Percentiles rank a stretch among this genome's conserved stretches.
phyloP scores from a whole-genome alignment of 2,888 invertebrate genomes.

The Rhabditoides inermis region DNA sequence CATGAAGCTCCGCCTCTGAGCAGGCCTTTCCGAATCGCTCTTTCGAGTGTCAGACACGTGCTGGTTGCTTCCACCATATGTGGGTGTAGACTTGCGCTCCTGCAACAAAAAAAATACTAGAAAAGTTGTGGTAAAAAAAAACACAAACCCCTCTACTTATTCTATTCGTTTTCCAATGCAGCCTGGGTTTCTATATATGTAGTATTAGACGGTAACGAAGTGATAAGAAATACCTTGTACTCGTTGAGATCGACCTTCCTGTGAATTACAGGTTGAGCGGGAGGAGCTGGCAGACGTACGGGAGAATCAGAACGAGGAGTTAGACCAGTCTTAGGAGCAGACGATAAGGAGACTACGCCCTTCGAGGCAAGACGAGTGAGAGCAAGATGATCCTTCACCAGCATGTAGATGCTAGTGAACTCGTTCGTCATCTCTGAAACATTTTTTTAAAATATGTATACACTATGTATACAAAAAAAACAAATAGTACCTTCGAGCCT shows the following conservation, averaged over 20 bases:
- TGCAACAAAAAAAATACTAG: neutral
- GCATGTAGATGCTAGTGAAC: conserved; percentile 21
- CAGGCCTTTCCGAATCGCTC: neutral
- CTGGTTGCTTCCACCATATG: too few relatives aligned
- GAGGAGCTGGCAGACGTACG: neutral
- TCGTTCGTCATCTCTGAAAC: conserved; percentile 27
- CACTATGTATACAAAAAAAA: too few relatives aligned
- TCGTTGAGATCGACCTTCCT: conserved; percentile 4
- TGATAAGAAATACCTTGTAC: conserved; percentile 4
- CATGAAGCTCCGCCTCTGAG: conserved; percentile 11
- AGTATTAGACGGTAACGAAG: neutral
- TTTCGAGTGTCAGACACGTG: too few relatives aligned
- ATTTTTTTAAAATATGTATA: neutral
- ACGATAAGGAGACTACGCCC: too few relatives aligned
- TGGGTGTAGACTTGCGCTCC: conserved; percentile 6
- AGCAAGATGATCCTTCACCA: too few relatives aligned
- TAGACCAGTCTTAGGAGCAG: too few relatives aligned
- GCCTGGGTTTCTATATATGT: too few relatives aligned
- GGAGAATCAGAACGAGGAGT: neutral
- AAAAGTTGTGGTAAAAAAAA: neutral
- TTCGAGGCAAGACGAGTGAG: too few relatives aligned
- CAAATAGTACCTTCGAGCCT: too few relatives aligned
- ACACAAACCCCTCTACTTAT: too few relatives aligned
- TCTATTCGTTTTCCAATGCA: too few relatives aligned
- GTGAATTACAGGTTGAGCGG: neutral